Base-by-base conservation (phyloP, 2,113 vertebrate species). In the Eurystomus gularis region DNA sequence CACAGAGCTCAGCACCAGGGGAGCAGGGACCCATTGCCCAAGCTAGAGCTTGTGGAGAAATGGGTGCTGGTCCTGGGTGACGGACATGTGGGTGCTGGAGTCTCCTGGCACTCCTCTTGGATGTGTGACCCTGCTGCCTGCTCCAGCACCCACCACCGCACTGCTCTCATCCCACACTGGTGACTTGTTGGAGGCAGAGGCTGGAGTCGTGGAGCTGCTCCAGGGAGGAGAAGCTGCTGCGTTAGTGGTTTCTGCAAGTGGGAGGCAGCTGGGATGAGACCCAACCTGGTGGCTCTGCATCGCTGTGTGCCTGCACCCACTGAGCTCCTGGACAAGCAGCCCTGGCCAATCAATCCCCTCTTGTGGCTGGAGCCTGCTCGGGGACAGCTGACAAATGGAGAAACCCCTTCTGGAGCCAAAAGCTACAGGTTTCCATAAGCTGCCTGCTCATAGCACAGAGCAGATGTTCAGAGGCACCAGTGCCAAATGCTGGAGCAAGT, bases 1-100 rank as follows among this genome's bases (percentile, higher is more conserved):
- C 0, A 0, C 0, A 7, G 80, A 21, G 64, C 62, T 81, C 16
- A 13, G 62, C 5, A 3, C 5, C 0, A 23, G 11, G 66, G 17
- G 28, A 76, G 29, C 52, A 61, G 18, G 16, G 29, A 10, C 28
- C 28, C 49, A 2, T 4, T 31, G 48, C 65, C n/a, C 7, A 1
- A 2, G 10, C 37, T 19, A 40, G 61, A 39, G 4, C 4, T 5
- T 17, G 71, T 65, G 52, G 52, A 21, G 5, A 42, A 73, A 42
- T 2, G 35, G 61, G 77, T 49, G 51, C 42, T 29, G 20, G 60
- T 21, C 37, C 49, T 37, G 73, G 15, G 39, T 46, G 39, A 8
- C 0, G 7, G 58, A 52, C 23, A 26, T 0, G 35, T 17, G 52
- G 52, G 52, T 31, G 28, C 52, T 33, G 55, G 61, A 68, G 54